These are phyloP conservation scores for Dysidea cf. avara DNA, from an alignment of 37 sponge, comb jelly and placozoan genomes.

Conservation along the genomic window DNA sequence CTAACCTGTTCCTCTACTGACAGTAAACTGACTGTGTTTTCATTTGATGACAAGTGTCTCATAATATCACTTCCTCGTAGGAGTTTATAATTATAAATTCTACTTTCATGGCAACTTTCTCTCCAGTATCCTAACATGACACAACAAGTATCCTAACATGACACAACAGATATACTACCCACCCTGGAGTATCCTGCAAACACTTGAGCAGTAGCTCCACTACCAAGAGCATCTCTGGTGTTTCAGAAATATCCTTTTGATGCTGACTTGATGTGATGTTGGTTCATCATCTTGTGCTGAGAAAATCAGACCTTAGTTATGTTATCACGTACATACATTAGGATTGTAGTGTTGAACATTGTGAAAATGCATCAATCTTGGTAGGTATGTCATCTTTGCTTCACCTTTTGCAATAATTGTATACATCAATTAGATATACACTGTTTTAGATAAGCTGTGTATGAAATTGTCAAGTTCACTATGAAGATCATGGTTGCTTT, in stretches of 20 bases:
- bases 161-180: not conserved
- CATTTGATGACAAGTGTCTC: slow-evolving; percentile 45
- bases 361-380: too few relatives aligned
- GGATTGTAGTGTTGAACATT: too few relatives aligned
- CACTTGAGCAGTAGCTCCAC: slow-evolving; percentile 86
- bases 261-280: too few relatives aligned
- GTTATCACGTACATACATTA: too few relatives aligned
- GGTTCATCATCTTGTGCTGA: too few relatives aligned
- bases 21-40: slow-evolving; percentile 82
- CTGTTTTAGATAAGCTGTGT: too few relatives aligned
- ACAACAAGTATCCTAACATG: not conserved
- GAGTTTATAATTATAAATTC: slow-evolving; percentile 22
- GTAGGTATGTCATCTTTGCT: too few relatives aligned
- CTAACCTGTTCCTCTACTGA: slow-evolving; percentile 78
- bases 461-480: too few relatives aligned
- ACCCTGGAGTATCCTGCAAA: slow-evolving; percentile 78
- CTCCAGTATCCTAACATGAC: slow-evolving; percentile 57
- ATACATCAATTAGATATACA: too few relatives aligned
- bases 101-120: slow-evolving; percentile 85
- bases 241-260: slow-evolving; percentile 70
- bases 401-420: too few relatives aligned
- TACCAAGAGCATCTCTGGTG: slow-evolving; percentile 73
- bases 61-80: slow-evolving; percentile 70
- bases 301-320: too few relatives aligned
- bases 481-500: too few relatives aligned